These are phyloP conservation scores for Ictalurus furcatus DNA, from an alignment of 2,113 vertebrate genomes.

Conservation along the genomic window DNA sequence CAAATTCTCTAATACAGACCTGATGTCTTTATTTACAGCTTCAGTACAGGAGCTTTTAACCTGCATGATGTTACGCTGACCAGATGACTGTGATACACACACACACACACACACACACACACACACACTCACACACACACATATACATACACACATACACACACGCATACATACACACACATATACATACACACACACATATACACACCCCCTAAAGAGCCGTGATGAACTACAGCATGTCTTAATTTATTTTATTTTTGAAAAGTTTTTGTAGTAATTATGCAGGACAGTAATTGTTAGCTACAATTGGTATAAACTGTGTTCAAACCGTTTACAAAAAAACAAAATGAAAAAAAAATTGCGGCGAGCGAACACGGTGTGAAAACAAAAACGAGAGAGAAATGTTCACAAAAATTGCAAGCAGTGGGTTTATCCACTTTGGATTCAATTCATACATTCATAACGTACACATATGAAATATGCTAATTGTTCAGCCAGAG, in stretches of 20 bases:
- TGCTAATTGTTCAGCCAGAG: background rate
- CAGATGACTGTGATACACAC: constrained; percentile 62
- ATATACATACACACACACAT: background rate
- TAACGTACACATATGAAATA: background rate
- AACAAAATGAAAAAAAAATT: background rate
- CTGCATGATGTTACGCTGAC: constrained; percentile 61
- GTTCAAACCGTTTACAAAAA: background rate
- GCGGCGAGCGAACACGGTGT: background rate
- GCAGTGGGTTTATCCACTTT: too few relatives aligned
- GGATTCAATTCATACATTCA: too few relatives aligned
- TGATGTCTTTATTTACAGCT: background rate
- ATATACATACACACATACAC: too few relatives aligned
- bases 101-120: constrained; percentile 40
- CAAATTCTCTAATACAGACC: constrained; percentile 4
- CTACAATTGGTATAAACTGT: too few relatives aligned
- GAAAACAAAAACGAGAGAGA: background rate
- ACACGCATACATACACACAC: too few relatives aligned
- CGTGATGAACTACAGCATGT: background rate
- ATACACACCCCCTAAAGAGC: background rate
- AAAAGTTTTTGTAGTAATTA: background rate
- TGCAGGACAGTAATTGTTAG: background rate
- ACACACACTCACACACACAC: constrained; percentile 24
- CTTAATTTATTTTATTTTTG: background rate
- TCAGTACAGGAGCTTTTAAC: constrained; percentile 41
- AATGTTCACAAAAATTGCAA: background rate